These are phyloP conservation scores for Astropecten irregularis DNA, from an alignment of 53 echinoderm and acorn worm species.

Conservation along the genomic window DNA sequence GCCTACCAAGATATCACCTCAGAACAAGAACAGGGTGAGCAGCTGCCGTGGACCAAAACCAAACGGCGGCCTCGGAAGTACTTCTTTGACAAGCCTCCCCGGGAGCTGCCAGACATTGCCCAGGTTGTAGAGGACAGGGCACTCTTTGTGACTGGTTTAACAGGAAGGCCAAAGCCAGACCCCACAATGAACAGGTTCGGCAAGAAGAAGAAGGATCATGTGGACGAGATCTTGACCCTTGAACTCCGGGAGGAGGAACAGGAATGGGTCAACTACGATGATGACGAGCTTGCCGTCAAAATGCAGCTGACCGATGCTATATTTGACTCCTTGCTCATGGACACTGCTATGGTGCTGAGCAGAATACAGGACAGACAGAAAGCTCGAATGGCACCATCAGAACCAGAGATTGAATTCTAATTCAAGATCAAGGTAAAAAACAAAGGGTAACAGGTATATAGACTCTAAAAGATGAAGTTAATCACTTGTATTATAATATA, in stretches of 20 bases:
- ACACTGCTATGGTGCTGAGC: constrained; percentile 79
- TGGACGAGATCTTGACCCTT: constrained; percentile 91
- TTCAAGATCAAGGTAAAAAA: neutral
- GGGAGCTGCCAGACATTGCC: constrained; percentile 59
- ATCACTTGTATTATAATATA: too few relatives aligned
- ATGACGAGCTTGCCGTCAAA: constrained; percentile 93
- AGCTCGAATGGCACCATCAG: constrained; percentile 33
- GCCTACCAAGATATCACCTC: constrained; percentile 73
- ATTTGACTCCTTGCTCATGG: constrained; percentile 80
- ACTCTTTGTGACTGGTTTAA: constrained; percentile 63
- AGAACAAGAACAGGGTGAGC: constrained; percentile 72
- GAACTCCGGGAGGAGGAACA: constrained; percentile 94
- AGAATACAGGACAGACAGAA: constrained; percentile 74
- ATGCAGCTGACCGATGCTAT: constrained; percentile 93
- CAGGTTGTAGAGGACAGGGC: constrained; percentile 66
- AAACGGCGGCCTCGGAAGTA: constrained; percentile 80
- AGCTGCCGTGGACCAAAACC: constrained; percentile 93
- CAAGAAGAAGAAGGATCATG: constrained; percentile 95
- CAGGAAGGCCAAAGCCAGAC: constrained; percentile 44
- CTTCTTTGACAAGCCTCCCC: constrained; percentile 74
- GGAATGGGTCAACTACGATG: constrained; percentile 96
- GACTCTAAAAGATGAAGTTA: too few relatives aligned
- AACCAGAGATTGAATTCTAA: constrained; percentile 82
- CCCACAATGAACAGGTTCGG: constrained; percentile 45
- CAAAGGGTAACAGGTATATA: neutral